These are phyloP conservation scores for Euproctis similis DNA, from an alignment of 2,888 invertebrate genomes.

Conservation along the genomic window DNA sequence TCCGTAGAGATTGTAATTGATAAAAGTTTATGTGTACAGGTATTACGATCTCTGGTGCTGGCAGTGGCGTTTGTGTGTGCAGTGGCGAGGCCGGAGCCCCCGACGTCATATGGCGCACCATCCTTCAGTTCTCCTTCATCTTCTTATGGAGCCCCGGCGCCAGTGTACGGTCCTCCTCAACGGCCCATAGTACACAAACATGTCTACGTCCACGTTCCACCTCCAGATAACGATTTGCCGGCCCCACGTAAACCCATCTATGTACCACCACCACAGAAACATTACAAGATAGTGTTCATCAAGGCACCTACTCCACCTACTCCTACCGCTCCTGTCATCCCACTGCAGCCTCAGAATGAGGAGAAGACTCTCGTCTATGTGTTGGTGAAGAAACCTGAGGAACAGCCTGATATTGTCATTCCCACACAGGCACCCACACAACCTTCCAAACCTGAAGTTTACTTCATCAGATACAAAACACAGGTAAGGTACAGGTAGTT, in stretches of 20 bases:
- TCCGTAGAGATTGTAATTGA: too few species aligned
- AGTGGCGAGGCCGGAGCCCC: slow-evolving; percentile 74
- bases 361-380: slow-evolving; percentile 93
- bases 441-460: slow-evolving; percentile 92
- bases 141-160: slow-evolving; percentile 73
- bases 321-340: slow-evolving; percentile 77
- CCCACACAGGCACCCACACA: slow-evolving; percentile 89
- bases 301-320: slow-evolving; percentile 81
- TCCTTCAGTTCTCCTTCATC: slow-evolving; percentile 63
- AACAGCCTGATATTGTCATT: slow-evolving; percentile 85
- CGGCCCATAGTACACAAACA: slow-evolving; percentile 90
- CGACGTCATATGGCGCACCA: slow-evolving; percentile 75
- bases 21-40: slow-evolving; percentile 65
- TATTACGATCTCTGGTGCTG: slow-evolving; percentile 59
- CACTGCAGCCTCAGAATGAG: slow-evolving; percentile 87
- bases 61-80: slow-evolving; percentile 59
- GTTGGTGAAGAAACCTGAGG: slow-evolving; percentile 91
- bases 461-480: slow-evolving; percentile 92
- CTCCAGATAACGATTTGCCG: slow-evolving; percentile 87
- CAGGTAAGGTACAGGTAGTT: slow-evolving; percentile 79
- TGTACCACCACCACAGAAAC: slow-evolving; percentile 81
- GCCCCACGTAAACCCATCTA: slow-evolving; percentile 75
- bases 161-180: slow-evolving; percentile 82
- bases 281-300: slow-evolving; percentile 90
- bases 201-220: slow-evolving; percentile 93